Percentiles rank a stretch among this genome's conserved stretches.
These are phyloP conservation scores for Pinna nobilis DNA, from an alignment of 1,140 invertebrate species.

Conservation along the genomic window DNA sequence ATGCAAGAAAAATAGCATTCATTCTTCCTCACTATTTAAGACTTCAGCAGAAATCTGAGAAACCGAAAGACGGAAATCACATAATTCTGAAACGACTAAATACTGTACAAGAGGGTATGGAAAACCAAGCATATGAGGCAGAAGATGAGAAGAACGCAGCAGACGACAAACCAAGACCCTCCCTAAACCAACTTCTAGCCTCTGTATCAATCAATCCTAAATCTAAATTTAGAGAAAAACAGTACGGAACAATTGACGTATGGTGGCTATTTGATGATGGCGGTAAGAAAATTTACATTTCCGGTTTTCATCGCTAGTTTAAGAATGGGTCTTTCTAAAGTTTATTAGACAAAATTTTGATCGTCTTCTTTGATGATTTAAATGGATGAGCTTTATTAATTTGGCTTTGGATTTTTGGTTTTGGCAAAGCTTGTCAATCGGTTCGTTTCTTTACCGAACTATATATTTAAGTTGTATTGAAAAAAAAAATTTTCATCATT, in stretches of 20 bases:
- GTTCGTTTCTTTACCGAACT: no score
- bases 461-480: no score
- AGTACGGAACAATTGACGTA: constrained; percentile 88
- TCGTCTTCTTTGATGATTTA: background rate
- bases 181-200: background rate
- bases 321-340: background rate
- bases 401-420: background rate
- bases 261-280: constrained; percentile 99
- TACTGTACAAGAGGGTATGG: constrained; percentile 37
- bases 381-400: background rate
- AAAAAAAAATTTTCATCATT: no score
- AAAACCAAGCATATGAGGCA: constrained; percentile 36
- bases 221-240: constrained; percentile 77
- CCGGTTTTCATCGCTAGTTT: background rate
- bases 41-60: background rate
- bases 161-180: background rate
- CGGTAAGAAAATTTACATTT: constrained; percentile 59
- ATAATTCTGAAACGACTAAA: constrained; percentile 30
- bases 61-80: background rate
- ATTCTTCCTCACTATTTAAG: no score
- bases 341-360: background rate
- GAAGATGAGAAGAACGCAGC: background rate
- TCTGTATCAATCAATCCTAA: background rate
- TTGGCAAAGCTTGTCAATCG: no score
- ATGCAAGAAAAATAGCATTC: no score